Conservation (phyloP, 2,888 invertebrate species). For the Leptinotarsa juncta region DNA sequence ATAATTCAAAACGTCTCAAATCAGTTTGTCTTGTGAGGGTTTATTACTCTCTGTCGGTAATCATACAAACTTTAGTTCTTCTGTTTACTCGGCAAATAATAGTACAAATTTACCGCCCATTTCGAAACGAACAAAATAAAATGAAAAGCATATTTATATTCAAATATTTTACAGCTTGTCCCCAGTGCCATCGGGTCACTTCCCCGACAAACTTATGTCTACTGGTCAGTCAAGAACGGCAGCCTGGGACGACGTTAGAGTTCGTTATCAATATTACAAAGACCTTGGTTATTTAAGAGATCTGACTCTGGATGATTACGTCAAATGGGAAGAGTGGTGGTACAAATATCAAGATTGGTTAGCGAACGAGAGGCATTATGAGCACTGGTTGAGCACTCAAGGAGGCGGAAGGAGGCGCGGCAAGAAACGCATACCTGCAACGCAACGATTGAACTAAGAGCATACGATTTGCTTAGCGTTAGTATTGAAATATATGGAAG, state of each 20-base stretch:
- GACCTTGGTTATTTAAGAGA: slow-evolving; percentile 87
- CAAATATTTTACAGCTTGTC: slow-evolving; percentile 66
- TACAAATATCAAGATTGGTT: slow-evolving; percentile 93
- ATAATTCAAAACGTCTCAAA: too few relatives aligned
- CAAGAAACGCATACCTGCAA: slow-evolving; percentile 59
- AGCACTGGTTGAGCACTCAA: slow-evolving; percentile 74
- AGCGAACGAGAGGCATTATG: slow-evolving; percentile 82
- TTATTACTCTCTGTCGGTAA: too few relatives aligned
- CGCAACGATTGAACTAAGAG: slow-evolving; percentile 62
- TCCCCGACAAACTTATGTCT: slow-evolving; percentile 81
- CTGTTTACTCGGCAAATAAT: too few relatives aligned
- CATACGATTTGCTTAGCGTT: not conserved
- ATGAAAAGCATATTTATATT: too few relatives aligned
- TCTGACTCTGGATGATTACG: slow-evolving; percentile 82
- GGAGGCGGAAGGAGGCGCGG: slow-evolving; percentile 49
- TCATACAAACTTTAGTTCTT: too few relatives aligned
- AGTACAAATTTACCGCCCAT: too few relatives aligned
- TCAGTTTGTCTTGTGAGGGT: too few relatives aligned
- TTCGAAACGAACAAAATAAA: too few relatives aligned
- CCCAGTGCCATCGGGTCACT: slow-evolving; percentile 79
- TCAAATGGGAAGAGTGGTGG: slow-evolving; percentile 97
- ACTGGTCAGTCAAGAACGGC: slow-evolving; percentile 77
- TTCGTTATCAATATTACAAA: slow-evolving; percentile 90
- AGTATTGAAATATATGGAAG: not conserved
- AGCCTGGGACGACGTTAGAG: slow-evolving; percentile 90